Evolutionary conservation across 2,888 invertebrate species (phyloP).

Genomic region (Cosmopolites sordidus): DNA sequence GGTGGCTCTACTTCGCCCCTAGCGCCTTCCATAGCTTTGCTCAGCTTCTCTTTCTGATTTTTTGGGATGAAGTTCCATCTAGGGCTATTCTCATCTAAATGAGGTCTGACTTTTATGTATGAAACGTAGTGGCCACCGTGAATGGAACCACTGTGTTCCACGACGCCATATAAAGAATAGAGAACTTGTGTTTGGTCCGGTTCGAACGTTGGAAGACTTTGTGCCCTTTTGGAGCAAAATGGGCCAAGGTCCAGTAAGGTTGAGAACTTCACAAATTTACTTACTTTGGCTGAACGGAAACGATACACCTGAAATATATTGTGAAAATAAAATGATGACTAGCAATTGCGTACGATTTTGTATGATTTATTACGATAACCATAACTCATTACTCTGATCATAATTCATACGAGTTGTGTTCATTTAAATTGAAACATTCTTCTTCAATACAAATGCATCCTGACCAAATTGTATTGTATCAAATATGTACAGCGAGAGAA

Average conservation of each 20-base stretch:
- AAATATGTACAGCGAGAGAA: too few species aligned
- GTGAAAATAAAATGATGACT: too few species aligned
- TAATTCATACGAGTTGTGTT: too few species aligned
- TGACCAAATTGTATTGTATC: too few species aligned
- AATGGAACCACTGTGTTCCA: slow-evolving; percentile 90
- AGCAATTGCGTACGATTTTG: too few species aligned
- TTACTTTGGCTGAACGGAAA: slow-evolving; percentile 72
- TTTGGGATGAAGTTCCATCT: slow-evolving; percentile 70
- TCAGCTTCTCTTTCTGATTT: slow-evolving; percentile 37
- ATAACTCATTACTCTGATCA: too few species aligned
- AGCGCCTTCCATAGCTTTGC: slow-evolving; percentile 30
- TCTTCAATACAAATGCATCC: too few species aligned
- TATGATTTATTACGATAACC: too few species aligned
- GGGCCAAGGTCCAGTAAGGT: slow-evolving; percentile 82
- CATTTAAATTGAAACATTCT: too few species aligned
- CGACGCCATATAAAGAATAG: slow-evolving; percentile 91
- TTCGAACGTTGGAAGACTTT: slow-evolving; percentile 54
- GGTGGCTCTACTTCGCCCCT: slow-evolving; percentile 52
- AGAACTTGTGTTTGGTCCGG: slow-evolving; percentile 52
- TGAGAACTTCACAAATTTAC: slow-evolving; percentile 84
- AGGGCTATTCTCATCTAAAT: slow-evolving; percentile 59
- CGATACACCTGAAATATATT: slow-evolving; percentile 35
- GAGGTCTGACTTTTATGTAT: slow-evolving; percentile 82
- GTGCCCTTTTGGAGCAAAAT: slow-evolving; percentile 69
- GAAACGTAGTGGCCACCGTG: slow-evolving; percentile 91